phyloP scores from a whole-genome alignment of 2,797 vertebrate species.

The Etheostoma nigrum region DNA sequence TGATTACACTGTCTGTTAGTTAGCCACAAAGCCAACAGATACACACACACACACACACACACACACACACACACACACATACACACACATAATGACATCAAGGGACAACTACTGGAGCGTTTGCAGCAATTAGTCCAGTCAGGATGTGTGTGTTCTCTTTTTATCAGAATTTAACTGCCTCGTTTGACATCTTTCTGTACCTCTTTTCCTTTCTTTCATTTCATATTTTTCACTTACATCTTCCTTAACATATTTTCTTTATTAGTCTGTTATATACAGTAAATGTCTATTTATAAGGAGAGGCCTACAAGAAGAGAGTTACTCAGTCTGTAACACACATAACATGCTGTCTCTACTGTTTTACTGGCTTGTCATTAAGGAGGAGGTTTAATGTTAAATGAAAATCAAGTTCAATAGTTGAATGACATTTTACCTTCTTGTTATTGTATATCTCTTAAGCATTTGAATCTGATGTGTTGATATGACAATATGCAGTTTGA shows the following conservation, averaged over 20 bases:
- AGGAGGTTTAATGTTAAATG: no score
- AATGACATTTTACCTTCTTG: no score
- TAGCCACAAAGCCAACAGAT: constrained; percentile 70
- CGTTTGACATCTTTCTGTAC: neutral
- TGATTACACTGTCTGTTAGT: constrained; percentile 80
- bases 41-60: constrained; percentile 11
- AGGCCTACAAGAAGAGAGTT: neutral
- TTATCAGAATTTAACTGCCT: neutral
- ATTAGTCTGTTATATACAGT: no score
- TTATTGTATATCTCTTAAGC: no score
- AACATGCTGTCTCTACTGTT: no score
- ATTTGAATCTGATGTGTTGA: no score
- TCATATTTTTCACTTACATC: neutral
- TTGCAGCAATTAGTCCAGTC: constrained; percentile 54
- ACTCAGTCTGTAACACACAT: no score
- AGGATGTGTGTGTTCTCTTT: constrained; percentile 3
- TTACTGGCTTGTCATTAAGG: no score
- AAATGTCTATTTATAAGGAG: neutral
- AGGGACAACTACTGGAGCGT: constrained; percentile 44
- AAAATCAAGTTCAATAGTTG: no score
- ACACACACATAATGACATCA: constrained; percentile 57
- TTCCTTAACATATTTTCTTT: neutral
- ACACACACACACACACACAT: constrained; percentile 34
- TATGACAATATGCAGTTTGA: neutral
- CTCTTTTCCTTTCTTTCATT: neutral